Evolutionary conservation across 1,140 invertebrate genomes (phyloP).

Genomic region (Amyelois transitella): DNA sequence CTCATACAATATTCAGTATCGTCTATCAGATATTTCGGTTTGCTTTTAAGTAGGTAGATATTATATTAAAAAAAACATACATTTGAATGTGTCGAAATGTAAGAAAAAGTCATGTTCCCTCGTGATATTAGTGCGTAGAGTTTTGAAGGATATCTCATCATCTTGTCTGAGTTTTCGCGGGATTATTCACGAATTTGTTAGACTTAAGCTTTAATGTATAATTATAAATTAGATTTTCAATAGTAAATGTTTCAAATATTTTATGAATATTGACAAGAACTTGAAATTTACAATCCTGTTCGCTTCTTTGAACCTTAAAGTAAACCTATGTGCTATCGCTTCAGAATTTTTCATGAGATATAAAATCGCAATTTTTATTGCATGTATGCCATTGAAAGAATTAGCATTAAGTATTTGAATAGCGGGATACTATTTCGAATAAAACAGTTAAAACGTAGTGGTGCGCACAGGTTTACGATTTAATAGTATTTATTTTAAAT

Average conservation of each 20-base stretch:
- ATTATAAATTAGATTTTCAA: constrained; percentile 6
- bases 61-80: constrained; percentile 9
- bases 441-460: neutral
- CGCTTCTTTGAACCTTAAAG: constrained; percentile 17
- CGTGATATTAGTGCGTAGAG: constrained; percentile 60
- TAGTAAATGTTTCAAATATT: constrained; percentile 1
- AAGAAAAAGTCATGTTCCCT: constrained; percentile 35
- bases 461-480: neutral
- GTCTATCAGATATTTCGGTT: constrained; percentile 5
- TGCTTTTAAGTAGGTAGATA: constrained; percentile 12
- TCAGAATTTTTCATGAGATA: neutral
- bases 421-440: no score
- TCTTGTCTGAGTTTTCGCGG: constrained; percentile 27
- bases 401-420: no score
- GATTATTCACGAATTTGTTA: constrained; percentile 57
- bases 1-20: neutral
- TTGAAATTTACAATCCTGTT: neutral
- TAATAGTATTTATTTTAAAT: neutral
- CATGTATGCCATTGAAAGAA: neutral
- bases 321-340: neutral
- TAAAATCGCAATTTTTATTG: constrained; percentile 14
- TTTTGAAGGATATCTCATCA: constrained; percentile 26
- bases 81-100: constrained; percentile 9
- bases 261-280: constrained; percentile 10
- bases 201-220: constrained; percentile 56